Conservation (phyloP, 2,888 invertebrate species). For the Drosophila subquinaria region DNA sequence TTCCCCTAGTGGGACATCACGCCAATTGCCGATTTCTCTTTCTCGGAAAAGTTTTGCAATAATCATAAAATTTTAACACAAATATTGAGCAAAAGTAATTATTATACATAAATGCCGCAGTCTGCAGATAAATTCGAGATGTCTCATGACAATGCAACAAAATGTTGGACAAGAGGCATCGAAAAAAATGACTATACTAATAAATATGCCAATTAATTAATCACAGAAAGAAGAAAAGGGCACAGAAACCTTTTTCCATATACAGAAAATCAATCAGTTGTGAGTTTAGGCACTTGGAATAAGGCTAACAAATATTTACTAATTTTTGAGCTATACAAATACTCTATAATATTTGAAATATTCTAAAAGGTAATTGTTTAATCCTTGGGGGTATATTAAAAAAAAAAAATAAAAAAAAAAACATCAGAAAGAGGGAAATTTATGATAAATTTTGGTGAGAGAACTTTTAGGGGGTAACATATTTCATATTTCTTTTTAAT, state of each 20-base stretch:
- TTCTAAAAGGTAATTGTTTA: no score
- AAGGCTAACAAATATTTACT: no score
- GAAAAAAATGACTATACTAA: constrained; percentile 1
- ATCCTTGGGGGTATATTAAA: no score
- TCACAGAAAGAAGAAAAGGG: constrained; percentile 1
- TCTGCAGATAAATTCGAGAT: constrained; percentile 25
- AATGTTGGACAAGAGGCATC: constrained; percentile 7
- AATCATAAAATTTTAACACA: constrained; percentile 77
- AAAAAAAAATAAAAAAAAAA: no score
- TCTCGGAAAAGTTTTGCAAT: constrained; percentile 77
- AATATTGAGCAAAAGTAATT: constrained; percentile 75
- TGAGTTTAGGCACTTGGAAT: neutral
- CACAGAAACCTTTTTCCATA: constrained; percentile 16
- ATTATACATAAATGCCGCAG: constrained; percentile 61
- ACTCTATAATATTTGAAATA: no score
- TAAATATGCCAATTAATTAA: constrained; percentile 30
- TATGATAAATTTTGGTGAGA: no score
- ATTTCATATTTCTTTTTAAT: no score
- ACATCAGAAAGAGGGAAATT: no score
- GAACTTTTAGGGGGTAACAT: no score
- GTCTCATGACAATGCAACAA: constrained; percentile 36
- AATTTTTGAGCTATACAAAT: no score
- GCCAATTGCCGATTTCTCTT: constrained; percentile 76
- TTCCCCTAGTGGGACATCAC: constrained; percentile 56
- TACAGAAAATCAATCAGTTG: neutral